Evolutionary conservation across 1,140 invertebrate genomes (phyloP), one percentile per base, ranked within the genome.

Genomic region (Matsumurasca onukii): DNA sequence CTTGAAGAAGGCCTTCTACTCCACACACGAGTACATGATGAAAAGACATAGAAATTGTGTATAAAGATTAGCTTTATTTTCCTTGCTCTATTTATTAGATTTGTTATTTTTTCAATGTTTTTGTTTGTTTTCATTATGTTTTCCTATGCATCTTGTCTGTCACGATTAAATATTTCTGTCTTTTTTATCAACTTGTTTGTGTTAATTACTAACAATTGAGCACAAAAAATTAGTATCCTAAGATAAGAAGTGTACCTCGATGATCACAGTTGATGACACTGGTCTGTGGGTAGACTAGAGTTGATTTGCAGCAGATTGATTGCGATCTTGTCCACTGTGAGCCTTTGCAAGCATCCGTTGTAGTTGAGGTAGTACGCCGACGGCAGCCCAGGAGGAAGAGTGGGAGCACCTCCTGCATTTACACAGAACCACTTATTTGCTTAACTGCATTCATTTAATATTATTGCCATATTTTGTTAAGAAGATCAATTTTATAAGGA

Each of bases 291-390:
- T 31, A 68, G 61, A 30, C 55, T 48, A 25, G 57, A 20, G 39
- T 68, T 68, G 20, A 68, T 57, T 51, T 22, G 34, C 31, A 59
- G 22, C 17, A 71, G 31, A 51, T 71, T 62, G 48, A 71, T 49
- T n/a, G 65, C 27, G 34, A 49, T 68, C 59, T 64, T 68, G 49
- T 71, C 64, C 5, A 71, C 61, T 1, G 57, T 29, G n/a, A 71
- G 27, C 24, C 65, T 49, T 30, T 67, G 67, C n/a, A 71, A 34
- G 57, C 70, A 71, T 15, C 70, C 70, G 27, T 45, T 66, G 67
- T 59, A 71, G 24, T 67, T 61, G n/a, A 51, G 31, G 51, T 71
- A 71, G 59, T 69, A 71, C 9, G 67, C 59, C 9, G 68, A 51
- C 55, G 70, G 70, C 31, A 71, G 67, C 13, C 63, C 68, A 20